A percentile compares a stretch with the other conserved stretches of the same genome.
phyloP scores from a whole-genome alignment of 2,797 vertebrate genomes.

The Nannoperca obscura region DNA sequence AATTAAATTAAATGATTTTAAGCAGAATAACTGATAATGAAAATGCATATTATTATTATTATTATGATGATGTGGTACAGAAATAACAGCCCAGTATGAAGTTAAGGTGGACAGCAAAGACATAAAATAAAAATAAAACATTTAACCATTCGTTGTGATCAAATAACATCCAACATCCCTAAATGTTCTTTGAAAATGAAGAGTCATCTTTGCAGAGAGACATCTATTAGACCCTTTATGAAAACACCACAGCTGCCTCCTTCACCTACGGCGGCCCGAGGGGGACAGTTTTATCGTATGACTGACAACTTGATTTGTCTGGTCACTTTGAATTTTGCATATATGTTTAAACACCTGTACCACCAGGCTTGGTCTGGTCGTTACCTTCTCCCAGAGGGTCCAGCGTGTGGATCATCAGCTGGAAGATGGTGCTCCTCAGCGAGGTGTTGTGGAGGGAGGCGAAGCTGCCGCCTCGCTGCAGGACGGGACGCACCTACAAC shows the following conservation, averaged over 20 bases:
- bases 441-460: slow-evolving; percentile 94
- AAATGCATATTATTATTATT: background rate
- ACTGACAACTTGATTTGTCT: background rate
- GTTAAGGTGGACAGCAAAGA: too few species aligned
- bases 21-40: background rate
- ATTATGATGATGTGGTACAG: background rate
- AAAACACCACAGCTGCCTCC: background rate
- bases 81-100: background rate
- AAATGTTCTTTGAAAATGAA: background rate
- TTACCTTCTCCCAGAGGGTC: slow-evolving; percentile 92
- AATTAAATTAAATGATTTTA: background rate
- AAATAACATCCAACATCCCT: slow-evolving; percentile 1
- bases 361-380: background rate
- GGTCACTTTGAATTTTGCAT: background rate
- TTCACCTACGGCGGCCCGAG: background rate
- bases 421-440: slow-evolving; percentile 90
- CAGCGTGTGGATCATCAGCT: slow-evolving; percentile 94
- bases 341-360: background rate
- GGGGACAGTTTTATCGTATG: background rate
- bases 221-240: background rate
- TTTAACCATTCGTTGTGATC: background rate
- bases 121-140: too few species aligned
- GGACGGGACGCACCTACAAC: slow-evolving; percentile 81
- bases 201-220: too few species aligned
- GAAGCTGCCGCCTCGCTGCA: slow-evolving; percentile 90